Conservation (phyloP, 1,140 invertebrate species). For the Musca vetustissima region DNA sequence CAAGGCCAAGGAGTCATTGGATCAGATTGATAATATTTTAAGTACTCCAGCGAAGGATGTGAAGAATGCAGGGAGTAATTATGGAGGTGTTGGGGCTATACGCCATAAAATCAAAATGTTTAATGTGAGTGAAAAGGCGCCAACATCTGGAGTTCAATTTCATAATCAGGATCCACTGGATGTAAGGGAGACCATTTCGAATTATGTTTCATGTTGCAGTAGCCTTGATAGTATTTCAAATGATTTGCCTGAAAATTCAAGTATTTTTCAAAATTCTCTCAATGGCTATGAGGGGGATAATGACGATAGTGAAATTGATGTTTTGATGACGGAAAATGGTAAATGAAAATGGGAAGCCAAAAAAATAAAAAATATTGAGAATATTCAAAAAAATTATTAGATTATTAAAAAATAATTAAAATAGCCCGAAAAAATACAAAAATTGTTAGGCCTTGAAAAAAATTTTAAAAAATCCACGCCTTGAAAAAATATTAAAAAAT, state of each 20-base stretch:
- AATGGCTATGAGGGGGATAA: constrained; percentile 37
- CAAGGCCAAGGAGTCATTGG: constrained; percentile 38
- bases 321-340: constrained; percentile 3
- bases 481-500: no score
- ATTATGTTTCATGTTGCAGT: constrained; percentile 38
- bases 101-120: no score
- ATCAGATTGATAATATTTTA: constrained; percentile 32
- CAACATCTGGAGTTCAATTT: not conserved
- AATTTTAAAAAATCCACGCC: no score
- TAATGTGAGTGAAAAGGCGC: no score
- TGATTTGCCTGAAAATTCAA: not conserved
- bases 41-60: not conserved
- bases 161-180: not conserved
- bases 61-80: no score
- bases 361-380: no score
- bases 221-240: constrained; percentile 15
- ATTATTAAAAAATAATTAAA: no score
- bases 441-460: no score
- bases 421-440: no score
- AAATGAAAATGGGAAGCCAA: not conserved
- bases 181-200: constrained; percentile 25
- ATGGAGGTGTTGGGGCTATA: no score
- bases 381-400: no score
- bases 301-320: constrained; percentile 24
- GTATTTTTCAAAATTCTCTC: not conserved